Conservation (phyloP, 2,797 vertebrate species). For the Lophius americanus region DNA sequence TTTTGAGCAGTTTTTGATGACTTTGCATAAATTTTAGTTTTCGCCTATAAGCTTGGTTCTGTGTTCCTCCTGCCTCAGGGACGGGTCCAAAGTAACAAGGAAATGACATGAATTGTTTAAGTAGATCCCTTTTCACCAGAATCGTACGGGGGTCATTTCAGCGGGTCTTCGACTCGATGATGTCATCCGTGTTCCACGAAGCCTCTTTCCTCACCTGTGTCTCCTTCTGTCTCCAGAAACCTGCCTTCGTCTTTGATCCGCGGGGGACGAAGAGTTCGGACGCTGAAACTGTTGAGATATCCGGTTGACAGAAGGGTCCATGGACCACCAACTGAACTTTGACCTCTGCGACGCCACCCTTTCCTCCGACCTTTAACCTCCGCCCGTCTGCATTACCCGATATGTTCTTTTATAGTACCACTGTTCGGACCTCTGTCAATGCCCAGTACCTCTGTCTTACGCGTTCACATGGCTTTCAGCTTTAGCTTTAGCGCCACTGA, state of each 20-base stretch:
- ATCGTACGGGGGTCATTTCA: no score
- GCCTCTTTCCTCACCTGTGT: not conserved
- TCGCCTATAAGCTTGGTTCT: no score
- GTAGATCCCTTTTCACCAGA: no score
- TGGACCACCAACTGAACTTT: constrained; percentile 24
- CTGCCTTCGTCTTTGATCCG: constrained; percentile 47
- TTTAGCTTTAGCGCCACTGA: not conserved
- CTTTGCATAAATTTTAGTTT: no score
- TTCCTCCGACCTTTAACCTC: not conserved
- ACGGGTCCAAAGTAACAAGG: no score
- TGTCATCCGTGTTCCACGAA: not conserved
- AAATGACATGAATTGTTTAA: no score
- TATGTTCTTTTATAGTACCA: not conserved
- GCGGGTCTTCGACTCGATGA: no score
- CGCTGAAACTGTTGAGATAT: not conserved
- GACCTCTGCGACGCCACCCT: constrained; percentile 10
- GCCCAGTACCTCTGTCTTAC: constrained; percentile 31
- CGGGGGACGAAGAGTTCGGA: constrained; percentile 13
- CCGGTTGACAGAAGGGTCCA: no score
- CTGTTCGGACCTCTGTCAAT: constrained; percentile 4
- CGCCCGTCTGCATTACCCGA: constrained; percentile 4
- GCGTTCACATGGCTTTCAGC: not conserved
- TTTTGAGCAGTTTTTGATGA: no score
- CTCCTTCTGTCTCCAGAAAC: constrained; percentile 34
- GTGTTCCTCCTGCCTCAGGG: no score